These are phyloP conservation scores for Mirza zaza DNA, from an alignment of 2,113 vertebrate species.

Conservation along the genomic window DNA sequence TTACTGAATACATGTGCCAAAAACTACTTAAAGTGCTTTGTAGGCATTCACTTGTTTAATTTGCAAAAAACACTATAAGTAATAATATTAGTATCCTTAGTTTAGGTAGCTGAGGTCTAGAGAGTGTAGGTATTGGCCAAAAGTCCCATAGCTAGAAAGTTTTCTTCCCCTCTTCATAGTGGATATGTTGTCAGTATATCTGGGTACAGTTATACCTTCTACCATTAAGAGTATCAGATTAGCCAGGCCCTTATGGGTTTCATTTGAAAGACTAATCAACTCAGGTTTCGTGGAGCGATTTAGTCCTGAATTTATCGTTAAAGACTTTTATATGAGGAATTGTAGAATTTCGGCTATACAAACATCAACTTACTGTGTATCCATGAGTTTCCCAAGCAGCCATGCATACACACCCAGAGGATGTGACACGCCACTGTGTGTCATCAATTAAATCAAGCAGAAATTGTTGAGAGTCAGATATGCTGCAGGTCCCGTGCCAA, in stretches of 20 bases:
- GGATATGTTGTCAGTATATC: not conserved
- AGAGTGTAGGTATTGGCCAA: not conserved
- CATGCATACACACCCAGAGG: not conserved
- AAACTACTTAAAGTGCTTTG: not conserved
- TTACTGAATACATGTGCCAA: not conserved
- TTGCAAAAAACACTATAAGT: not conserved
- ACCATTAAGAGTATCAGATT: not conserved
- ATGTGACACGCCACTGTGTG: not conserved
- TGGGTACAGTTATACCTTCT: not conserved
- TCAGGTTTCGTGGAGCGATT: not conserved
- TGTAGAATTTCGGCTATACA: not conserved
- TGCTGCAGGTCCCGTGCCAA: not conserved
- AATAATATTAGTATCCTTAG: not conserved
- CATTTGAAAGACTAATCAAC: not conserved
- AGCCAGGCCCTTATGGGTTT: not conserved
- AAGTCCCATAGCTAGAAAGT: not conserved
- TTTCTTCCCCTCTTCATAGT: not conserved
- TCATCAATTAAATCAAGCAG: not conserved
- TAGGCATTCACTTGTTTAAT: not conserved
- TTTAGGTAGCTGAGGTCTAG: not conserved
- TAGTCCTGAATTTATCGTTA: not conserved
- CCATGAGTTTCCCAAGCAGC: not conserved
- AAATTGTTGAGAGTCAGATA: not conserved
- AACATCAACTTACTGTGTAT: not conserved
- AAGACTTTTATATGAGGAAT: not conserved